phyloP scores from a whole-genome alignment of 2,888 invertebrate species.

The Lycocerus yunnanus region DNA sequence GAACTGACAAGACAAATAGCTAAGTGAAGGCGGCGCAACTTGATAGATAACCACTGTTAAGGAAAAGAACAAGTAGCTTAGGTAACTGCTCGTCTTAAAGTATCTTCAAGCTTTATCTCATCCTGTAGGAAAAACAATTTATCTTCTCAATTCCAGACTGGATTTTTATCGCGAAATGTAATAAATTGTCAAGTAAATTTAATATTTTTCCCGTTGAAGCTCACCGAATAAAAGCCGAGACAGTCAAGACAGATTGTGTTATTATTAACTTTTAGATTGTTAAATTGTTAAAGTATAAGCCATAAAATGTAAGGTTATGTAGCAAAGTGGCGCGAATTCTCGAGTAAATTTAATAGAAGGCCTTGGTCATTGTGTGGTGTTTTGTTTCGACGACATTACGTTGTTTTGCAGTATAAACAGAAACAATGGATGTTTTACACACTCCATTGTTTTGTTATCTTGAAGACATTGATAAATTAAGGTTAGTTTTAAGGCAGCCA shows the following conservation, averaged over 20 bases:
- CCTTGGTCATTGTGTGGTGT: conserved; percentile 54
- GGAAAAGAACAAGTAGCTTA: conserved; percentile 44
- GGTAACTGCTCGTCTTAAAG: conserved; percentile 37
- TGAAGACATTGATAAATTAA: conserved; percentile 59
- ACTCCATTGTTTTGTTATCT: conserved; percentile 58
- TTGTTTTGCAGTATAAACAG: conserved; percentile 55
- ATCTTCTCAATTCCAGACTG: conserved; percentile 19
- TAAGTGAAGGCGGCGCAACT: conserved; percentile 42
- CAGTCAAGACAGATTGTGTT: background rate
- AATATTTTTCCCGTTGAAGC: background rate
- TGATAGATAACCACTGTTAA: conserved; percentile 51
- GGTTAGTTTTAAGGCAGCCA: conserved; percentile 57
- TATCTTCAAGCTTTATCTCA: conserved; percentile 30
- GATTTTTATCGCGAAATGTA: background rate
- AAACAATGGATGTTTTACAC: conserved; percentile 58
- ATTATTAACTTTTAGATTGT: conserved; percentile 19
- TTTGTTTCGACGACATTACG: conserved; percentile 51
- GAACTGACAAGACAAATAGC: conserved; percentile 29
- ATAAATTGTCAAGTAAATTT: background rate
- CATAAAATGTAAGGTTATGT: conserved; percentile 44
- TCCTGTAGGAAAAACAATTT: conserved; percentile 22
- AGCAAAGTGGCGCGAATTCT: conserved; percentile 44
- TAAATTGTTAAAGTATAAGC: conserved; percentile 41
- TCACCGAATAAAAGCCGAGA: background rate
- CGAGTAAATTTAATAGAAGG: conserved; percentile 51